phyloP scores from a whole-genome alignment of 2,113 vertebrate species.

The Chrysemys picta region DNA sequence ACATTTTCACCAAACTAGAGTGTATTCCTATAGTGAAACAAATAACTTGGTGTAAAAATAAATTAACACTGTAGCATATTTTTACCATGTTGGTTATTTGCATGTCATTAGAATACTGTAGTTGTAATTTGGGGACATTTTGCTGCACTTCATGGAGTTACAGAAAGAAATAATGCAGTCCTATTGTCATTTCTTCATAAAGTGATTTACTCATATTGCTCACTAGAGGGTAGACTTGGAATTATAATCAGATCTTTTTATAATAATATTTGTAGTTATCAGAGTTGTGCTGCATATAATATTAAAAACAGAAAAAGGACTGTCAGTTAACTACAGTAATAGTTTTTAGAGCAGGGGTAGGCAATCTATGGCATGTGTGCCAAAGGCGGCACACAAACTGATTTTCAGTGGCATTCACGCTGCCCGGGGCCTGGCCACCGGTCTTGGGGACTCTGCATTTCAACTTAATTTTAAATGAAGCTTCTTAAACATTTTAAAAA shows the following conservation, averaged over 20 bases:
- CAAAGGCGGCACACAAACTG: too few species aligned
- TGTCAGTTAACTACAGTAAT: background rate
- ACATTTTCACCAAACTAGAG: background rate
- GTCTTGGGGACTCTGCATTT: too few species aligned
- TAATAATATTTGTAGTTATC: background rate
- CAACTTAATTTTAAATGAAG: too few species aligned
- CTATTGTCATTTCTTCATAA: background rate
- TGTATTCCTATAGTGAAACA: background rate
- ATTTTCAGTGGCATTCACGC: too few species aligned
- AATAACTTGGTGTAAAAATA: background rate
- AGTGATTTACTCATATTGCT: slow-evolving; percentile 58
- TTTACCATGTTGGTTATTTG: slow-evolving; percentile 21
- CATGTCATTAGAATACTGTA: background rate
- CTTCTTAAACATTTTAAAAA: too few species aligned
- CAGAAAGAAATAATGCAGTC: background rate
- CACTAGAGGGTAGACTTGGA: slow-evolving; percentile 76
- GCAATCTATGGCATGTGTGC: too few species aligned
- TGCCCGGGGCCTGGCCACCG: too few species aligned
- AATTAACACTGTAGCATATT: background rate
- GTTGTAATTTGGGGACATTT: slow-evolving; percentile 3
- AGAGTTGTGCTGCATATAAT: background rate
- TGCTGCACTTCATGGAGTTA: background rate
- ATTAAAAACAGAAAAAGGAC: background rate
- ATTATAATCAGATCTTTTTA: slow-evolving; percentile 29
- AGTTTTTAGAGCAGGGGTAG: background rate